Conservation (phyloP, 2,888 invertebrate genomes). For the Orthosia cruda region DNA sequence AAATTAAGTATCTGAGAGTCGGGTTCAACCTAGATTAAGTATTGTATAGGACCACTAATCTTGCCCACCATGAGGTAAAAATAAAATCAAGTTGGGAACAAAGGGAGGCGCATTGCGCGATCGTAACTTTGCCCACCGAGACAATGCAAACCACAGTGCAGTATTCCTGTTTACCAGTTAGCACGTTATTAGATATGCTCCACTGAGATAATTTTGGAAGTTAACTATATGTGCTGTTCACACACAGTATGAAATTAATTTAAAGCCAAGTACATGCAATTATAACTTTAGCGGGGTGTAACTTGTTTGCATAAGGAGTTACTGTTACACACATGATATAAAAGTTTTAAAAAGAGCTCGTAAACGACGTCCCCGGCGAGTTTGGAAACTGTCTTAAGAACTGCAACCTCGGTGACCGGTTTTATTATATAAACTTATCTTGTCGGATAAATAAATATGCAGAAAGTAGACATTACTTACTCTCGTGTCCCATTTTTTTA, state of each 20-base stretch:
- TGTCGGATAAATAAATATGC: not conserved
- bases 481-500: slow-evolving; percentile 1
- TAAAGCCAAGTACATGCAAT: slow-evolving; percentile 44
- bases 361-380: slow-evolving; percentile 11
- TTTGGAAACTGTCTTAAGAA: slow-evolving; percentile 24
- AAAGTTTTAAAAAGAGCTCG: slow-evolving; percentile 34
- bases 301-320: slow-evolving; percentile 16
- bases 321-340: slow-evolving; percentile 26
- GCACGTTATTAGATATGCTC: slow-evolving; percentile 63
- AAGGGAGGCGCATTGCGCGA: slow-evolving; percentile 69
- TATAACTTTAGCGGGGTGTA: slow-evolving; percentile 45
- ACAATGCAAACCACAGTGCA: slow-evolving; percentile 66
- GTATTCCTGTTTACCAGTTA: slow-evolving; percentile 62
- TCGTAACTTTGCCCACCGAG: slow-evolving; percentile 64
- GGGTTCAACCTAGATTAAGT: slow-evolving; percentile 46
- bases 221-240: slow-evolving; percentile 45
- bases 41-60: slow-evolving; percentile 49
- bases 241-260: slow-evolving; percentile 42
- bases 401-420: slow-evolving; percentile 8
- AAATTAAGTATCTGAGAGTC: slow-evolving; percentile 58
- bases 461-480: slow-evolving; percentile 10
- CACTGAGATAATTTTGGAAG: slow-evolving; percentile 52
- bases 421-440: slow-evolving; percentile 19
- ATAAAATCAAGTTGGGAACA: slow-evolving; percentile 54
- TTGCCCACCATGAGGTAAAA: slow-evolving; percentile 48